These are phyloP conservation scores for Galendromus occidentalis DNA, from an alignment of 1,140 invertebrate species.

Conservation along the genomic window DNA sequence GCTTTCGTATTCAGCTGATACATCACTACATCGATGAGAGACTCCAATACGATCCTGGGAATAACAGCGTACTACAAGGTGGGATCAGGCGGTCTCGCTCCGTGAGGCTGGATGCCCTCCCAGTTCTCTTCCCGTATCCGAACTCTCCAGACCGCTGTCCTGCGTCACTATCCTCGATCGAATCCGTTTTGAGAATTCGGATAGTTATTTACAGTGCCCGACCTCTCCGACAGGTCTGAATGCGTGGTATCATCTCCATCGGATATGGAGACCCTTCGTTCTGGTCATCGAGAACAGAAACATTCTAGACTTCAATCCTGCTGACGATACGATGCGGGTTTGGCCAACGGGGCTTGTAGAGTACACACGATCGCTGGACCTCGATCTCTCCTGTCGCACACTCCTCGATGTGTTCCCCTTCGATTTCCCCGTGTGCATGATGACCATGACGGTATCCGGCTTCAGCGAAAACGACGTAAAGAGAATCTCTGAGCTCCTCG, in stretches of 20 bases:
- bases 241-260: not conserved
- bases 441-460: not conserved
- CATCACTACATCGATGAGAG: not conserved
- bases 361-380: not conserved
- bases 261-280: not conserved
- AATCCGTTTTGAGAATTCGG: too few relatives aligned
- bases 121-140: too few relatives aligned
- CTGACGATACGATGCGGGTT: not conserved
- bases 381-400: not conserved
- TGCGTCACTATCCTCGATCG: too few relatives aligned
- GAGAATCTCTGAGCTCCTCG: too few relatives aligned
- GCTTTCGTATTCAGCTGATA: not conserved
- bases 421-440: not conserved
- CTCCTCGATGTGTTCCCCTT: not conserved
- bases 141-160: too few relatives aligned
- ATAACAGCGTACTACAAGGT: not conserved
- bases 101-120: too few relatives aligned
- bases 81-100: too few relatives aligned
- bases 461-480: not conserved
- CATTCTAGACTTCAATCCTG: not conserved
- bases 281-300: not conserved
- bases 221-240: not conserved
- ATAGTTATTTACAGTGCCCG: too few relatives aligned
- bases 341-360: slow-evolving; percentile 1
- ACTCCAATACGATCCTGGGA: not conserved